Base-by-base conservation (phyloP, 2,113 vertebrate species). In the Calyptommatus sinebrachiatus region DNA sequence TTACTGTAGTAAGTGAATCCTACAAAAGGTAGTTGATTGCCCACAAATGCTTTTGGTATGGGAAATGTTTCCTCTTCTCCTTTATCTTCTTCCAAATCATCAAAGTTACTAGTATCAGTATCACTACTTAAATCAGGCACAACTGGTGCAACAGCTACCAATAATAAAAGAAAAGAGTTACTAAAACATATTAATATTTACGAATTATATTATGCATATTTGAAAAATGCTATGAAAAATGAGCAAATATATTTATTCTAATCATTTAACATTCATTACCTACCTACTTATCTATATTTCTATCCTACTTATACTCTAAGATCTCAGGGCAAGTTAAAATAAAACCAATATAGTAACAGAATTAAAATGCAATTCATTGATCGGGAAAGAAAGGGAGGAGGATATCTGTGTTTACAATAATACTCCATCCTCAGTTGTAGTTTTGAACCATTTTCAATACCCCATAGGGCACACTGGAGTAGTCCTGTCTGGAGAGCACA, bases 61-160 rank as follows among this genome's bases (percentile, higher is more conserved):
- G 98, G 98, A 88, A 99, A 99, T 29, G 98, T 99, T 94, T 99
- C 98, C 91, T 99, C 98, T 45, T 99, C 98, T 75, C 97, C 98
- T 90, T 97, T 97, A 84, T 99, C 98, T 92, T 99, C 98, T 91
- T 99, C 98, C 21, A 99, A 95, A 85, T 99, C 98, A 86, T 99
- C 98, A 90, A 99, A 99, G 93, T 99, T 99, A 94, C 98, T 99
- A 76, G 98, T 99, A 95, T 99, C 98, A n/a, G 96, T 94, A 89
- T 99, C 98, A 88, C 98, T 97, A 93, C 97, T 99, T 89, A 99
- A 94, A 89, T 99, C 98, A 66, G 98, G 98, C 77, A 99, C 98
- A 76, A 99, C 98, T 11, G 98, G 98, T 74, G 98, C 98, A 46
- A 98, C 97, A 88, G 97, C 98, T 99, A 86, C 69, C 73, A 87